Conservation (phyloP, 1,140 invertebrate species). For the Ditylenchus dipsaci region DNA sequence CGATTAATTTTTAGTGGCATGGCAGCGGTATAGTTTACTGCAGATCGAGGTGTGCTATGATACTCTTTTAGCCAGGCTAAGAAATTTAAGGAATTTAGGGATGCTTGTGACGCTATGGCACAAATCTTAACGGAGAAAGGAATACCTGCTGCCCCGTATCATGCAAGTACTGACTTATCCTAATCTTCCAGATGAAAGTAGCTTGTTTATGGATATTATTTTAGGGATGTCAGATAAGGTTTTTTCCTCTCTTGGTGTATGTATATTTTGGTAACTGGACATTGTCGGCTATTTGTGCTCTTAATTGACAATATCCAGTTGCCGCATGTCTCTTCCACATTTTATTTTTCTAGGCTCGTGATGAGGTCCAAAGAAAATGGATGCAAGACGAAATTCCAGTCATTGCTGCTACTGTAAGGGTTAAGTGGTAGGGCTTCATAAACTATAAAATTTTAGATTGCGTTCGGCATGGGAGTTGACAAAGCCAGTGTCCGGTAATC, state of each 20-base stretch:
- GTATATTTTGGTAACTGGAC: too few relatives aligned
- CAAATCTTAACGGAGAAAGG: constrained; percentile 1
- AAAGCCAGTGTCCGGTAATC: constrained; percentile 67
- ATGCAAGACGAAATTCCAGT: constrained; percentile 65
- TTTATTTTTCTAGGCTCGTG: constrained; percentile 32
- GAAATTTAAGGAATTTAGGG: too few relatives aligned
- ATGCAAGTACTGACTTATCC: constrained; percentile 65
- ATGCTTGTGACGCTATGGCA: constrained; percentile 30
- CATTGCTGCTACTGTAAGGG: constrained; percentile 58
- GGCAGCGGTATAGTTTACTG: constrained; percentile 36
- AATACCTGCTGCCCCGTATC: constrained; percentile 70
- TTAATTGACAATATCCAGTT: constrained; percentile 3
- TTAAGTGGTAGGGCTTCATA: background rate
- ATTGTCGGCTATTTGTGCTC: too few relatives aligned
- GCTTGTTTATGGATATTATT: too few relatives aligned
- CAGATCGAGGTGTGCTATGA: background rate
- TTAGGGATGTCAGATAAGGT: constrained; percentile 69
- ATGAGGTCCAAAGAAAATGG: constrained; percentile 40
- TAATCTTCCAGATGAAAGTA: too few relatives aligned
- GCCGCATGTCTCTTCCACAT: background rate
- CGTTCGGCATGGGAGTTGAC: constrained; percentile 74
- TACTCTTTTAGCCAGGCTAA: too few relatives aligned
- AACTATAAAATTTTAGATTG: constrained; percentile 56
- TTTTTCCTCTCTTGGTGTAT: background rate
- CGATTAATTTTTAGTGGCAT: background rate